Conservation (phyloP, 2,113 vertebrate genomes). For the Origma solitaria region DNA sequence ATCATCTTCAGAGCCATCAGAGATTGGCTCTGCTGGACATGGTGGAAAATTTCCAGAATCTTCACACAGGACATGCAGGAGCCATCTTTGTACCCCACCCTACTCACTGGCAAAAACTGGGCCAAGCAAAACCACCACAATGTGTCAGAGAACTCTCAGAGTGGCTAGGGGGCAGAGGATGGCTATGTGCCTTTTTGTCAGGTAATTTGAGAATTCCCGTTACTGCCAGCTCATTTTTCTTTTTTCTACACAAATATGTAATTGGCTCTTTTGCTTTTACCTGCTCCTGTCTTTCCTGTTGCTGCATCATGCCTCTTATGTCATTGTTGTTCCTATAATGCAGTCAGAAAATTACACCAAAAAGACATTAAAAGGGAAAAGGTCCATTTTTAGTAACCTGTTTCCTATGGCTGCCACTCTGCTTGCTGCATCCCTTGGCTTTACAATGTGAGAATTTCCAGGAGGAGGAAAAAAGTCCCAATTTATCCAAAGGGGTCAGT, state of each 20-base stretch:
- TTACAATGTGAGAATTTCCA: neutral
- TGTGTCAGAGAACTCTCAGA: neutral
- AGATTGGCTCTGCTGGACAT: too few relatives aligned
- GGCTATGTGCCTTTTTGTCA: neutral
- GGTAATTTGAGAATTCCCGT: neutral
- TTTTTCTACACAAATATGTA: neutral
- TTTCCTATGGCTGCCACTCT: neutral
- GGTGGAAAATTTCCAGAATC: too few relatives aligned
- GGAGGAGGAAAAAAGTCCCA: neutral
- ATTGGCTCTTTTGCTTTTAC: neutral
- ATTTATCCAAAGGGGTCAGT: neutral
- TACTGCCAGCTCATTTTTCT: neutral
- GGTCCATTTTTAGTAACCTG: neutral
- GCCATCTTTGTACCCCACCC: too few relatives aligned
- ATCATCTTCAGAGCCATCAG: too few relatives aligned
- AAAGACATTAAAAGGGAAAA: neutral
- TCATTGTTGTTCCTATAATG: neutral
- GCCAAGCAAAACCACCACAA: too few relatives aligned
- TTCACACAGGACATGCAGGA: too few relatives aligned
- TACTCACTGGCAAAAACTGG: too few relatives aligned
- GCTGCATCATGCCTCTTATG: neutral
- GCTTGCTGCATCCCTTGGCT: neutral
- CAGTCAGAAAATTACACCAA: neutral
- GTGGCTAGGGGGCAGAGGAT: neutral
- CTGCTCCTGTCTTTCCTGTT: neutral